phyloP scores from a whole-genome alignment of 2,797 vertebrate species.

The Sebastes melanostomus region DNA sequence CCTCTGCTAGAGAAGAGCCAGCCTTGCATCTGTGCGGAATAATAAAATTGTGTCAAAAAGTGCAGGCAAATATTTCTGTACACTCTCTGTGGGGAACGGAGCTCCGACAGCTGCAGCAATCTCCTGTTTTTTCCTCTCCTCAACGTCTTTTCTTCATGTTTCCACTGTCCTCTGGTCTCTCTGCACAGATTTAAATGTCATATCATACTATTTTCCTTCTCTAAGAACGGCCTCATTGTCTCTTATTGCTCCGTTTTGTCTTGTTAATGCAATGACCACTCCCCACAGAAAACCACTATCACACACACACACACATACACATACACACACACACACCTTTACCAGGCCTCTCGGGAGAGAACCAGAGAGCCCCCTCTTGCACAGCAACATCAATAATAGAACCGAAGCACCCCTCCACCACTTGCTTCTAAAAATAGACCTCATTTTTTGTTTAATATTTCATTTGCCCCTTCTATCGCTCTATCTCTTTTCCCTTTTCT shows the following conservation, averaged over 20 bases:
- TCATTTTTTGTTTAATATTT: conserved; percentile 78
- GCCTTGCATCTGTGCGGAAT: conserved; percentile 62
- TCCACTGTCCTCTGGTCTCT: neutral
- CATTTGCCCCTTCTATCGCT: conserved; percentile 53
- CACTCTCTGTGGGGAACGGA: conserved; percentile 26
- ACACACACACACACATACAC: neutral
- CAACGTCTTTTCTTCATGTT: conserved; percentile 4
- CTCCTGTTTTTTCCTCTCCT: neutral
- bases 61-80: conserved; percentile 59
- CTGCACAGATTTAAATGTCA: conserved; percentile 32
- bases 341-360: conserved; percentile 29
- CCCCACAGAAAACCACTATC: conserved; percentile 25
- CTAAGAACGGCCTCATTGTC: conserved; percentile 20
- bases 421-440: conserved; percentile 71
- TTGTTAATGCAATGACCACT: conserved; percentile 46
- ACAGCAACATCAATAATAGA: conserved; percentile 79
- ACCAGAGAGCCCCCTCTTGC: conserved; percentile 49
- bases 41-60: conserved; percentile 66
- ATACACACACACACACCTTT: neutral
- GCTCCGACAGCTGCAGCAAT: conserved; percentile 34
- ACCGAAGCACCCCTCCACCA: conserved; percentile 42
- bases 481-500: conserved; percentile 25
- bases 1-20: conserved; percentile 41
- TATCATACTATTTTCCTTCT: conserved; percentile 5
- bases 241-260: conserved; percentile 38